phyloP scores from a whole-genome alignment of 2,797 vertebrate genomes.

The Ceyx erithaca region DNA sequence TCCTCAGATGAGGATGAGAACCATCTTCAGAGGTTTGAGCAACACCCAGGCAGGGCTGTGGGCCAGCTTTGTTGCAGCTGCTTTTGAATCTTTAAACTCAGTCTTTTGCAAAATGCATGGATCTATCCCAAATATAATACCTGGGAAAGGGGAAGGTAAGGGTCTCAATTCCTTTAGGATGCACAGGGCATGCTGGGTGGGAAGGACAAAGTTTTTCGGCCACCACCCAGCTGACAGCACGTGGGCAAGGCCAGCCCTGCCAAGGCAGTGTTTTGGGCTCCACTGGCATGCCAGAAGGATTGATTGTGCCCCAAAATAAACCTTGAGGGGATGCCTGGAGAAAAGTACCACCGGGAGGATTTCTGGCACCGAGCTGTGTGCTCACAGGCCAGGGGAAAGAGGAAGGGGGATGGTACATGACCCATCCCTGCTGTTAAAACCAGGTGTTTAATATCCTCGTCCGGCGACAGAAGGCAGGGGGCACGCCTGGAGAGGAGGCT shows the following conservation, averaged over 20 bases:
- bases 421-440: fast-evolving
- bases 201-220: background rate
- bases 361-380: background rate
- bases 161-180: background rate
- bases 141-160: background rate
- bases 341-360: background rate
- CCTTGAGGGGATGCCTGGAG: background rate
- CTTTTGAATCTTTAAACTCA: background rate
- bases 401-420: background rate
- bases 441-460: fast-evolving
- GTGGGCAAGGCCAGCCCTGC: background rate
- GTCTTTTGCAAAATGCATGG: background rate
- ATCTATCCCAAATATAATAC: background rate
- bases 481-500: background rate
- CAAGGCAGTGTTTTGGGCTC: fast-evolving
- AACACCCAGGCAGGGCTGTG: fast-evolving
- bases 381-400: background rate
- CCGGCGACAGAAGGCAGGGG: background rate
- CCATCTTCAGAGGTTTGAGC: background rate
- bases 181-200: fast-evolving
- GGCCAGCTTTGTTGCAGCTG: background rate
- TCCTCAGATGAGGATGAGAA: background rate
- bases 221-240: background rate
- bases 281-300: background rate
- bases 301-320: slow-evolving; percentile 2